phyloP scores from a whole-genome alignment of 2,888 invertebrate genomes.

The Acrobasis repandana region DNA sequence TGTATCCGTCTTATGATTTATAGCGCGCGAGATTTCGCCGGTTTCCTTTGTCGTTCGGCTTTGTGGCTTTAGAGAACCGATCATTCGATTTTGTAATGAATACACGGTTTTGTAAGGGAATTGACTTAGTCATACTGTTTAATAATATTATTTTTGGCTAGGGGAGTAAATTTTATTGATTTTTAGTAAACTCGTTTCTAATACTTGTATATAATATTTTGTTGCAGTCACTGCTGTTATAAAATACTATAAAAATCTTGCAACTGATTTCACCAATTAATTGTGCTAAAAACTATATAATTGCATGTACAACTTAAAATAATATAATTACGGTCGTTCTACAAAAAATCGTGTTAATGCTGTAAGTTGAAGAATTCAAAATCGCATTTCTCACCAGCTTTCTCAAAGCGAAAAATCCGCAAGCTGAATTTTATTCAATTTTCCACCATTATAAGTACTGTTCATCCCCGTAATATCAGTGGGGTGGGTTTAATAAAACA shows the following conservation, averaged over 20 bases:
- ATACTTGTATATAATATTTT: no score
- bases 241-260: no score
- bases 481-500: conserved; percentile 78
- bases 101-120: conserved; percentile 18
- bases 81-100: conserved; percentile 32
- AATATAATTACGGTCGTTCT: no score
- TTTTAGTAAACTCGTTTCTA: not conserved
- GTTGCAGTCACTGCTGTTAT: no score
- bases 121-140: conserved; percentile 16
- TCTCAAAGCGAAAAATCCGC: not conserved
- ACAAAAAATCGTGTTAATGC: no score
- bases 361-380: no score
- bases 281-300: no score
- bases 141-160: conserved; percentile 34
- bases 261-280: no score
- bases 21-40: conserved; percentile 31
- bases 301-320: no score
- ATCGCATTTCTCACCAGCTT: no score
- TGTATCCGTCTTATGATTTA: conserved; percentile 35
- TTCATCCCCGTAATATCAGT: conserved; percentile 58
- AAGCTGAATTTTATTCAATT: not conserved
- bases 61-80: conserved; percentile 33
- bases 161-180: not conserved
- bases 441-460: conserved; percentile 26
- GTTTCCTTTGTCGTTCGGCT: conserved; percentile 28